Evolutionary conservation across 1,140 invertebrate species (phyloP), one percentile per base, ranked within the genome.

Genomic region (Elysia chlorotica): DNA sequence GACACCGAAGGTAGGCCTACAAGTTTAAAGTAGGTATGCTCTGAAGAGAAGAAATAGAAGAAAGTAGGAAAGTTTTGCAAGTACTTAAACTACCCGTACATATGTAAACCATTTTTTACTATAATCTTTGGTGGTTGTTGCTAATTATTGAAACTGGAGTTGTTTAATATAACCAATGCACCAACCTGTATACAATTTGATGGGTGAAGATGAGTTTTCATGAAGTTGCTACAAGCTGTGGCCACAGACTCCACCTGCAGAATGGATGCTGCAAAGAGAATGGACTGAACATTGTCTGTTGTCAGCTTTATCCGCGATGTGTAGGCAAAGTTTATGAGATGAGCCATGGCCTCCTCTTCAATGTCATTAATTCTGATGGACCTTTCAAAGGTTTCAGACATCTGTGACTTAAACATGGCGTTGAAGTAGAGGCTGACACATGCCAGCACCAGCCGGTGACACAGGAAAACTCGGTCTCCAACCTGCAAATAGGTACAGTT

Each of bases 181-280:
- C 28, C 28, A 19, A 88, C 82, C 57, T 81, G 84, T n/a, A 87
- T 81, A 77, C 86, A 87, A 71, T 87, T 88, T 0, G 81, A 82
- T 10, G 84, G 81, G 61, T 86, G 81, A 2, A 88, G 76, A 73
- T 87, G 86, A 17, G 76, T 78, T 69, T 84, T 81, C 86, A 88
- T 87, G 77, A 88, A 87, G 25, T 83, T 81, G 73, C 82, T 82
- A 65, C 86, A 87, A 1, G 83, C 85, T 53, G 79, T 65, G 21
- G 85, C 83, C 17, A 88, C 85, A 31, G 80, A 71, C 53, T 87
- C 86, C 30, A 87, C 80, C 74, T 88, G 87, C 3, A 88, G 77
- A 65, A 87, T 86, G 14, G 83, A 85, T 0, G 86, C 76, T 10
- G 86, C 87, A 78, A 83, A 86, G 17, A 88, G 73, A 21, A 88